Evolutionary conservation across 1,140 invertebrate genomes (phyloP), one percentile per base, ranked within the genome.

Genomic region (Hestina assimilis): DNA sequence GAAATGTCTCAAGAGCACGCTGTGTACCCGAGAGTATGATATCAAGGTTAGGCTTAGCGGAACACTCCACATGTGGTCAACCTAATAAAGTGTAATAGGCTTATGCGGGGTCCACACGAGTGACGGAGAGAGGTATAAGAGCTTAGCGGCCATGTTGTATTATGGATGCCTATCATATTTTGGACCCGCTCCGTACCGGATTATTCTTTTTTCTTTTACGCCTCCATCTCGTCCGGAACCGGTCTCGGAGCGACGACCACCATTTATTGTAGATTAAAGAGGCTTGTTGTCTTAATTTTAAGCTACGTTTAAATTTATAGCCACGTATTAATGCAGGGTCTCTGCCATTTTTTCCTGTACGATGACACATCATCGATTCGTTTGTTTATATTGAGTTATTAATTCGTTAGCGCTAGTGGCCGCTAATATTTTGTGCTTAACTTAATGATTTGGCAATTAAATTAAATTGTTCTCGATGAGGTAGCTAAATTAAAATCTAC

Each of bases 81-180:
- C 79, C 70, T 87, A 88, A 84, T 84, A 84, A 86, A 83, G 71
- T 72, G 81, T 66, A 75, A 88, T 62, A 60, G 69, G 59, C 29
- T 67, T 79, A 83, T 64, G 56, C 53, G 31, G 31, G 40, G 31
- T 33, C 45, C 47, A 23, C 45, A 29, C 19, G 82, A 51, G 70
- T 26, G 79, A 88, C 58, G 74, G 70, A 69, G 83, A 80, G 12
- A 35, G 59, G 60, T 60, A 68, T 79, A 85, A 57, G 69, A 75
- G 83, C 81, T 86, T 83, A 86, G 81, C 85, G 72, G 85, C 85
- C 85, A 88, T 88, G 81, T 88, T 88, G 83, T 83, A 85, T 83
- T 88, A 88, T 88, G 82, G 85, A 88, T 88, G 80, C 85, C 83
- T 86, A 88, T 86, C 85, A 88, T 88, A 87, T 86, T 88, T 88